A percentile compares a stretch with the other conserved stretches of the same genome.
Conservation (phyloP, 2,888 invertebrate genomes). For the Coenonympha arcania region DNA sequence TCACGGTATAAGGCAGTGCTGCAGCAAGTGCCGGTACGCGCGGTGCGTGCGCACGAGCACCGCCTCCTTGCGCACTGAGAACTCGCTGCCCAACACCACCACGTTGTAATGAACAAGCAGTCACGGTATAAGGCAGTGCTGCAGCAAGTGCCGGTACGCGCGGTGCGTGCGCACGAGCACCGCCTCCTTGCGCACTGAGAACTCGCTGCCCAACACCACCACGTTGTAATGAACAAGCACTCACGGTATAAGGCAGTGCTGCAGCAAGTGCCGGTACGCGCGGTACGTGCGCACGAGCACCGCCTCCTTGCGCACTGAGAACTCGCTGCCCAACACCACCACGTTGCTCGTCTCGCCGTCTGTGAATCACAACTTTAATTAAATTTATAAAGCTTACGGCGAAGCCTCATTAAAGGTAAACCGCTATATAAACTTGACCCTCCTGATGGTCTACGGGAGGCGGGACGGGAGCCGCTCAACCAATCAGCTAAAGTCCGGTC, state of each 20-base stretch:
- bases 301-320: conserved; percentile 36
- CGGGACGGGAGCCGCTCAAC: too few relatives aligned
- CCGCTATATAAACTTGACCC: too few relatives aligned
- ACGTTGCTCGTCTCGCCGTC: conserved; percentile 47
- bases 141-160: conserved; percentile 47
- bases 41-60: conserved; percentile 41
- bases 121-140: conserved; percentile 46
- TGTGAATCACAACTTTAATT: conserved; percentile 22
- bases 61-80: conserved; percentile 36
- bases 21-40: conserved; percentile 47
- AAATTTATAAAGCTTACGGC: too few relatives aligned
- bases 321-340: conserved; percentile 50
- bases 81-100: conserved; percentile 50
- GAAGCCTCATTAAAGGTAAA: too few relatives aligned
- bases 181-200: conserved; percentile 36
- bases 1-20: conserved; percentile 46
- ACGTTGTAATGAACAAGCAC: conserved; percentile 38
- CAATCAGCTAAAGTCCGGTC: too few relatives aligned
- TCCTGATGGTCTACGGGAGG: too few relatives aligned
- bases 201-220: conserved; percentile 50
- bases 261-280: conserved; percentile 47
- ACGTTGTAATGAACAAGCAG: conserved; percentile 38
- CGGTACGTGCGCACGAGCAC: conserved; percentile 41
- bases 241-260: conserved; percentile 46
- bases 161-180: conserved; percentile 41